phyloP scores from a whole-genome alignment of 64 coral and sea anemone genomes.

The Porites lutea region DNA sequence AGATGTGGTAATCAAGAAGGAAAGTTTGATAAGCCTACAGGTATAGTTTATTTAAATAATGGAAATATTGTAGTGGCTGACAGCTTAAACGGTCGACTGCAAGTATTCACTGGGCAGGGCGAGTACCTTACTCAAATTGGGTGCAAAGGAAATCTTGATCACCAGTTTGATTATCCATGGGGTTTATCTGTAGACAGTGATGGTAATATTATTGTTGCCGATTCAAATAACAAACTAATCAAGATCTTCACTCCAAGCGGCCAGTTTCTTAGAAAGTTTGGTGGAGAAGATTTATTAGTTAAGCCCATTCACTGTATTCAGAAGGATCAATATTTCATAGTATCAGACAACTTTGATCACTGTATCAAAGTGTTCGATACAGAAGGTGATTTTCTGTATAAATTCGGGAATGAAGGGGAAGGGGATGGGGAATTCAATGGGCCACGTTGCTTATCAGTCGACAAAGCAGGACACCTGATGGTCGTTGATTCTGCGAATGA shows the following conservation, averaged over 20 bases:
- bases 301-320: background rate
- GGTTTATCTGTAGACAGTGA: background rate
- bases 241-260: background rate
- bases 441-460: background rate
- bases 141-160: background rate
- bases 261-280: background rate
- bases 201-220: background rate
- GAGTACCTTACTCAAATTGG: background rate
- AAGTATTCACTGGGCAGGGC: background rate
- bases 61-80: background rate
- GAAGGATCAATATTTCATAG: background rate
- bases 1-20: background rate
- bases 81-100: background rate
- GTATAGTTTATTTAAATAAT: background rate
- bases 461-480: background rate
- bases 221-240: background rate
- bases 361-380: background rate
- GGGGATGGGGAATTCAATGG: background rate
- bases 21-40: background rate
- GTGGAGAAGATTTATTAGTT: background rate
- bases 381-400: background rate
- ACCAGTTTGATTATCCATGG: background rate
- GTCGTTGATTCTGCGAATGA: background rate
- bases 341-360: background rate
- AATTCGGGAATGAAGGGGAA: background rate